These are phyloP conservation scores for Leucania comma DNA, from an alignment of 2,888 invertebrate species.

Conservation along the genomic window DNA sequence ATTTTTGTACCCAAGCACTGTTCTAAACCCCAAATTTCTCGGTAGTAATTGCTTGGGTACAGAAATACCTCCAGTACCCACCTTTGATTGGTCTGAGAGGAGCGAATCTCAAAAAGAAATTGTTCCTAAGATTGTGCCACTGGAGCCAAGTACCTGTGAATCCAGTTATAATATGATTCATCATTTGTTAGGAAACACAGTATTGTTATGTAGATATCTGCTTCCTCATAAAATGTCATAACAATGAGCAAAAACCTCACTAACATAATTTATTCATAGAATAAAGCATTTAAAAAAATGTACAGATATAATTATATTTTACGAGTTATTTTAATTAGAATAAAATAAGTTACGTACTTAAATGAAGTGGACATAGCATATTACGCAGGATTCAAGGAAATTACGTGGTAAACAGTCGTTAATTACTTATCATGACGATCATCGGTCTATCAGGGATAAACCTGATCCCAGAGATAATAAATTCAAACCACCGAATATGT, in stretches of 20 bases:
- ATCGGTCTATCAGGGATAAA: conserved; percentile 34
- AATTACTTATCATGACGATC: conserved; percentile 21
- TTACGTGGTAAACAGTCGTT: conserved; percentile 7
- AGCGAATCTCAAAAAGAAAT: conserved; percentile 30
- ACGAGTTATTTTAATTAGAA: conserved; percentile 18
- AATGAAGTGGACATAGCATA: conserved; percentile 6
- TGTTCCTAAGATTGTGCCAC: conserved; percentile 37
- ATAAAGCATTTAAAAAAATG: background rate
- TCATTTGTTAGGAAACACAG: background rate
- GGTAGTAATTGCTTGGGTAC: conserved; percentile 8
- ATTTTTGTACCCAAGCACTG: conserved; percentile 42
- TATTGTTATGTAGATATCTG: background rate
- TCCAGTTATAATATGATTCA: conserved; percentile 35
- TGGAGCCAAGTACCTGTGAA: conserved; percentile 53
- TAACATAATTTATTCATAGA: conserved; percentile 7
- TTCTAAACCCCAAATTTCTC: background rate
- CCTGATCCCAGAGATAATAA: conserved; percentile 47
- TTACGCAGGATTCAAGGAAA: conserved; percentile 24
- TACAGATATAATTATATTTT: conserved; percentile 18
- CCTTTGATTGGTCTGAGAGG: conserved; percentile 31
- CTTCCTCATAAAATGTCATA: conserved; percentile 19
- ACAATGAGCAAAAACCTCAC: conserved; percentile 3
- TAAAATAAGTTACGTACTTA: conserved; percentile 7
- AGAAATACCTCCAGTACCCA: conserved; percentile 50
- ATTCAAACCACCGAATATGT: conserved; percentile 12